Base-by-base conservation (phyloP, 1,140 invertebrate species). In the Aphaenogaster floridana region DNA sequence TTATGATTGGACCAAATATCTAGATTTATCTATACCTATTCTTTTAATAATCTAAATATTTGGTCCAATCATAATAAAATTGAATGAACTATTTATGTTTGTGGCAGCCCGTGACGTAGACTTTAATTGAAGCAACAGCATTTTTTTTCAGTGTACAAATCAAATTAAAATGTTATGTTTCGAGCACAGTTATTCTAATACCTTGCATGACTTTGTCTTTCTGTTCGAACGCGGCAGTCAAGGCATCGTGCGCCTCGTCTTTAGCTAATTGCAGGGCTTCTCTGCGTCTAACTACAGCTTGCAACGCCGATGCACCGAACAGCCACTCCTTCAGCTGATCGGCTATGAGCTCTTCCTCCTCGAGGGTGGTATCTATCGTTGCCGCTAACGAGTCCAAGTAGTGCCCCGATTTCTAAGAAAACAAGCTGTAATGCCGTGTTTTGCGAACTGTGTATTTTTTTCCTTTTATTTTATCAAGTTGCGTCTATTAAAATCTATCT, bases 311-410 rank as follows among this genome's bases (percentile, higher is more conserved):
- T 13, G 97, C 97, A 93, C 97, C 98, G 91, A 97, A 98, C 77
- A 97, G 94, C 94, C 98, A 98, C 94, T 98, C 98, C 94, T 98
- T 98, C 71, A 98, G 95, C 94, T 98, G 98, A 95, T 98, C 98
- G 0, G 97, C 97, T 86, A 98, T 96, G 89, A 98, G 96, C 92
- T 98, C 98, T 94, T 98, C 98, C 91, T 98, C 98, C 93, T 98
- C 98, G 28, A 98, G 94, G 52, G 97, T 96, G 2, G 97, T 96
- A 93, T 98, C 98, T 93, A 98, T 97, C 69, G 96, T 96, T 50
- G 97, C 97, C 54, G 97, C 97, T 94, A 97, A 97, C 79, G 97
- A 98, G 96, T 98, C 98, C 96, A 97, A 95, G 88, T 97, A 97
- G 91, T 97, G 97, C 3, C 96, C 96, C 50, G 96, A 96, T 95